Conservation (phyloP, 2,888 invertebrate genomes). For the Amphimallon solstitiale region DNA sequence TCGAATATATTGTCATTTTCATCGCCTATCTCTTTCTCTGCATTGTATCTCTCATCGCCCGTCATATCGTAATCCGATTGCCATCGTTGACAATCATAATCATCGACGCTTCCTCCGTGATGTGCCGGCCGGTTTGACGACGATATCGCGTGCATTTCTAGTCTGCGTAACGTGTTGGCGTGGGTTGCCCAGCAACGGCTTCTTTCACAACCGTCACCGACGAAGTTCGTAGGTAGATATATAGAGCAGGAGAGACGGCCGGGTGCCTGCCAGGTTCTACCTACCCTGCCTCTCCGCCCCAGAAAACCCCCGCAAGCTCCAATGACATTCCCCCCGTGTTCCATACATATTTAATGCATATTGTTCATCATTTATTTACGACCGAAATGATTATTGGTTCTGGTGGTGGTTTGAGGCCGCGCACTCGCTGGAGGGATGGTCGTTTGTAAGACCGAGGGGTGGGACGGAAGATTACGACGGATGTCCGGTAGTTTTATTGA, state of each 20-base stretch:
- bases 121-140: conserved; percentile 58
- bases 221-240: no score
- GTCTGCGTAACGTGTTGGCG: conserved; percentile 2
- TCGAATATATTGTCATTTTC: neutral
- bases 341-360: conserved; percentile 60
- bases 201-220: conserved; percentile 57
- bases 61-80: conserved; percentile 3
- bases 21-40: neutral
- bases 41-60: conserved; percentile 1
- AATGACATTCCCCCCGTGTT: conserved; percentile 48
- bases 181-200: conserved; percentile 57
- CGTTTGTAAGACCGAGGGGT: conserved; percentile 19
- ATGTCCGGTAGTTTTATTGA: conserved; percentile 11
- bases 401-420: conserved; percentile 23
- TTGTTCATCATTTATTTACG: conserved; percentile 61
- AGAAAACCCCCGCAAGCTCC: no score
- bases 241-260: conserved; percentile 37
- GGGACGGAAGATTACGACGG: conserved; percentile 1
- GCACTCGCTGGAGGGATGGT: conserved; percentile 5
- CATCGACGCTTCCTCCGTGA: conserved; percentile 17
- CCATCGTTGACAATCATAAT: conserved; percentile 13
- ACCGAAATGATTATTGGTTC: conserved; percentile 60
- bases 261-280: neutral
- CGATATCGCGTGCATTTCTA: conserved; percentile 59
- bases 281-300: conserved; percentile 44